phyloP scores from a whole-genome alignment of 1,140 invertebrate genomes.

The Notospermus geniculatus region DNA sequence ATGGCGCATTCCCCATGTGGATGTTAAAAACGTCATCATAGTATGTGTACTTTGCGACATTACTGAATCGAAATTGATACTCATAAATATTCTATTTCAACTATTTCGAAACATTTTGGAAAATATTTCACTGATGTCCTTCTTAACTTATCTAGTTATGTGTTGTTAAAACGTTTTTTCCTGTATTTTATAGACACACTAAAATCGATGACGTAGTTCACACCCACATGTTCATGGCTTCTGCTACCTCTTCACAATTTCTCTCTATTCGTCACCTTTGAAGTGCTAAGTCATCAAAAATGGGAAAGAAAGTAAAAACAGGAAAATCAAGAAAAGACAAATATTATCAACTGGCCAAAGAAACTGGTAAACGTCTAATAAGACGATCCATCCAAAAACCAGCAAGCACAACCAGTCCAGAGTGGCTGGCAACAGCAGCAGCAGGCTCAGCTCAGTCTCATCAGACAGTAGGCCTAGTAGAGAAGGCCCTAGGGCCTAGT shows the following conservation, averaged over 20 bases:
- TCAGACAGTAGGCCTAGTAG: too few species aligned
- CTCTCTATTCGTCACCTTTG: neutral
- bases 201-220: conserved; percentile 10
- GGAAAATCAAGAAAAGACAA: conserved; percentile 98
- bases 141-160: too few species aligned
- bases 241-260: too few species aligned
- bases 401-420: neutral
- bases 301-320: conserved; percentile 96
- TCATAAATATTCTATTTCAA: too few species aligned
- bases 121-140: too few species aligned
- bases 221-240: conserved; percentile 10
- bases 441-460: neutral
- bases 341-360: conserved; percentile 97
- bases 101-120: too few species aligned
- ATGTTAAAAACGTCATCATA: conserved; percentile 3
- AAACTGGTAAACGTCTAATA: conserved; percentile 79
- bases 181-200: too few species aligned
- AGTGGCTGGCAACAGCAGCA: neutral
- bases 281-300: conserved; percentile 58
- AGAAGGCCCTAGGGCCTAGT: neutral
- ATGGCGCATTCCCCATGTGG: conserved; percentile 7
- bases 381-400: neutral
- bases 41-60: neutral
- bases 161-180: too few species aligned
- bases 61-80: too few species aligned